phyloP scores from a whole-genome alignment of 2,888 invertebrate species.

The Ariolimax columbianus region DNA sequence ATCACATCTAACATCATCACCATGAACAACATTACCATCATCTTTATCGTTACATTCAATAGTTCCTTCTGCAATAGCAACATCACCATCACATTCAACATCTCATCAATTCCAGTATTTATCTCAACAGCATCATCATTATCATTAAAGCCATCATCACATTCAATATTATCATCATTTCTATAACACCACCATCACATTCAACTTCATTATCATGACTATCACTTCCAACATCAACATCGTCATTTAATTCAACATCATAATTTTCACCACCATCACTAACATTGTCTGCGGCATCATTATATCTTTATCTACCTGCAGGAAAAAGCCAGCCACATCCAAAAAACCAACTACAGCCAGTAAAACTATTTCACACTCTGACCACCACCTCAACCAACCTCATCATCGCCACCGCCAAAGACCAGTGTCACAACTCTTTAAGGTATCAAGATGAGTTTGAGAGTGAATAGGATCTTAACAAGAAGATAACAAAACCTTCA shows the following conservation, averaged over 20 bases:
- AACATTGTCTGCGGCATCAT: not conserved
- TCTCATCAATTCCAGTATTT: too few relatives aligned
- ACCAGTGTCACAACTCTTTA: not conserved
- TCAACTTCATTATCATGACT: not conserved
- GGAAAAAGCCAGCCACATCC: slow-evolving; percentile 81
- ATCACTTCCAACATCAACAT: not conserved
- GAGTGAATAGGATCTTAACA: not conserved
- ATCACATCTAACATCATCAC: too few relatives aligned
- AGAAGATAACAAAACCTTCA: not conserved
- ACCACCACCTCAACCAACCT: not conserved
- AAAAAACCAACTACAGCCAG: slow-evolving; percentile 79
- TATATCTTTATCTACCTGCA: slow-evolving; percentile 61
- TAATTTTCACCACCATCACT: not conserved
- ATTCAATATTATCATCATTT: too few relatives aligned
- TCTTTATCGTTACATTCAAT: too few relatives aligned
- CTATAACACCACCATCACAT: too few relatives aligned
- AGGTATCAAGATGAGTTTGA: not conserved
- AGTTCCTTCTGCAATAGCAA: too few relatives aligned
- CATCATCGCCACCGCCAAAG: not conserved
- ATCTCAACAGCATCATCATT: too few relatives aligned
- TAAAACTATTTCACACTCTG: not conserved
- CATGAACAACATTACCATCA: too few relatives aligned
- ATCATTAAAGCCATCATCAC: too few relatives aligned
- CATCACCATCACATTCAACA: too few relatives aligned
- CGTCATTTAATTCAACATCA: not conserved